Base-by-base conservation (phyloP, 1,140 invertebrate genomes). In the Coptotermes formosanus region DNA sequence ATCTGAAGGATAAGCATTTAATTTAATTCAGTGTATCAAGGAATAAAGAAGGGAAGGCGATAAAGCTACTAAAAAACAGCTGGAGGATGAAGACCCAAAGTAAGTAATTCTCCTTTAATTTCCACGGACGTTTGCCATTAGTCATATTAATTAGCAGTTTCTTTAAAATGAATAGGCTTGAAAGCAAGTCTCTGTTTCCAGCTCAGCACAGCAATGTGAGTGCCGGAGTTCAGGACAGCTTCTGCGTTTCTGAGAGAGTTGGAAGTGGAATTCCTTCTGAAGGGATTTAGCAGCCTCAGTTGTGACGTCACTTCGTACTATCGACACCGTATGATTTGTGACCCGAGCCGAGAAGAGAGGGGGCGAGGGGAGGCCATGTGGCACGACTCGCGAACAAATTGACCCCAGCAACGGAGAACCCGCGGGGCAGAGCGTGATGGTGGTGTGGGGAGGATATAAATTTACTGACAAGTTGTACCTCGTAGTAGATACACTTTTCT, bases 261-360 rank as follows among this genome's bases (percentile, higher is more conserved):
- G 3, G 64, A 14, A 75, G 19, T 55, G 14, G 7, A 75, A 9
- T 75, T 30, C 64, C n/a, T 75, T 75, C 64, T 30, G 14, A 9
- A 75, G 64, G n/a, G 64, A 75, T 75, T 75, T 75, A 75, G n/a
- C 25, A 30, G n/a, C 64, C n/a, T n/a, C 64, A 75, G 64, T 75
- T 75, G 19, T 30, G 64, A 75, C 64, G n/a, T n/a, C n/a, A 75
- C 64, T 75, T 64, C 30, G 8, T 75, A 30, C 64, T 75, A 75
- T 75, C 64, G 64, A 75, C 64, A 30, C 64, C 64, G 7, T 25
- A 7, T 75, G 64, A 75, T 75, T 75, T 75, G 64, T 75, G 64
- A 30, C 64, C n/a, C n/a, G 64, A 75, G 16, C 25, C 64, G n/a
- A 75, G 25, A 14, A 30, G 30, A 30, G 64, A 75, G 64, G 64